Conservation (phyloP, 1,140 invertebrate species). For the Diachasmimorpha longicaudata region DNA sequence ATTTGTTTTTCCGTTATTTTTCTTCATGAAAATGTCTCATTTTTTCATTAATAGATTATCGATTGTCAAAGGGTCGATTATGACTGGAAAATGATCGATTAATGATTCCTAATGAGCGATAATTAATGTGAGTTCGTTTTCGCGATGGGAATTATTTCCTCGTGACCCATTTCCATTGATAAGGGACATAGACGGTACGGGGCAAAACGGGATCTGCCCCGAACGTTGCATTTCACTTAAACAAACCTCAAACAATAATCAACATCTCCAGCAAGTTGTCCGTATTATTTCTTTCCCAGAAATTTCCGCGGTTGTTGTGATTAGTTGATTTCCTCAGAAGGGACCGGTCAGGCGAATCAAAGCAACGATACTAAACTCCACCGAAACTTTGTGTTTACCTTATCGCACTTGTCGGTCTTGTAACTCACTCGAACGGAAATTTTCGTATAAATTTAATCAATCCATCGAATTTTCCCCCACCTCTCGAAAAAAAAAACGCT, state of each 20-base stretch:
- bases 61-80: too few species aligned
- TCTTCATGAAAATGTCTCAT: too few species aligned
- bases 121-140: too few species aligned
- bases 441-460: background rate
- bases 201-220: background rate
- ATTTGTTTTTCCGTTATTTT: too few species aligned
- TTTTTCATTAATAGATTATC: too few species aligned
- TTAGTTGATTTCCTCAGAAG: background rate
- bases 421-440: background rate
- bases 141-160: too few species aligned
- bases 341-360: constrained; percentile 3
- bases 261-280: background rate
- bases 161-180: too few species aligned
- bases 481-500: background rate
- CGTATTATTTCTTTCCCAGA: background rate
- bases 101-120: too few species aligned
- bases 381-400: background rate
- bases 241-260: background rate
- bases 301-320: constrained; percentile 1
- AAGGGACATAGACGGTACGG: too few species aligned
- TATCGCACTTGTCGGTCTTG: background rate
- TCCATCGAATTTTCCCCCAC: background rate
- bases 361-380: background rate
- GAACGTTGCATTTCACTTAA: background rate
- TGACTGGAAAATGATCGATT: too few species aligned